Base-by-base conservation (phyloP, 2,113 vertebrate genomes). In the Phoxinus phoxinus region DNA sequence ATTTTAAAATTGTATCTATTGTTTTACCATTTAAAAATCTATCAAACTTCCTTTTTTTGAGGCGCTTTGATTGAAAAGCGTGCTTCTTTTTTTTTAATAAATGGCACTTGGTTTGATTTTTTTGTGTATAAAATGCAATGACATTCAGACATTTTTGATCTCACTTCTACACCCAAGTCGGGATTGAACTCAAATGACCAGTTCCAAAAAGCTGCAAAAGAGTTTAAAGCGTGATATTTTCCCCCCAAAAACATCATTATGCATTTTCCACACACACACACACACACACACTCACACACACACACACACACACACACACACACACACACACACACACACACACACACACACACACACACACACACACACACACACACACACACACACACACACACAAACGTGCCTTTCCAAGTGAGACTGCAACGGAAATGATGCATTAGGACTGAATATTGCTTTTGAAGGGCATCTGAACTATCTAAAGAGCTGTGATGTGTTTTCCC, bases 401-500 rank as follows among this genome's bases (percentile, higher is more conserved):
- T 7, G 3, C 6, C 41, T 61, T 78, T 51, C 76, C n/a, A 67
- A 81, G 53, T 1, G 19, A 73, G 37, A 56, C 27, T 21, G 4
- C 7, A 46, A 48, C 6, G 25, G 19, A 30, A 81, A 63, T 25
- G n/a, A 80, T 46, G 12, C 77, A 56, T 85, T 53, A 37, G 6
- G 74, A 12, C 69, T 15, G n/a, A 84, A 67, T 63, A 86, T 48
- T 79, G 65, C 67, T 74, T 46, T 74, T 53, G 44, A 80, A 89
- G 89, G 84, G 91, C 84, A 58, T 89, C 87, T 87, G 74, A 90
- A 69, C 58, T 37, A 56, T 81, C 80, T 67, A 7, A 35, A 69
- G 58, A 25, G 69, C 30, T 76, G 74, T n/a, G 74, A 80, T 83
- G 74, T 23, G 4, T 83, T 83, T 79, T 86, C 81, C 83, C 9